These are phyloP conservation scores for Eremophila alpestris DNA, from an alignment of 2,797 vertebrate genomes.

Conservation along the genomic window DNA sequence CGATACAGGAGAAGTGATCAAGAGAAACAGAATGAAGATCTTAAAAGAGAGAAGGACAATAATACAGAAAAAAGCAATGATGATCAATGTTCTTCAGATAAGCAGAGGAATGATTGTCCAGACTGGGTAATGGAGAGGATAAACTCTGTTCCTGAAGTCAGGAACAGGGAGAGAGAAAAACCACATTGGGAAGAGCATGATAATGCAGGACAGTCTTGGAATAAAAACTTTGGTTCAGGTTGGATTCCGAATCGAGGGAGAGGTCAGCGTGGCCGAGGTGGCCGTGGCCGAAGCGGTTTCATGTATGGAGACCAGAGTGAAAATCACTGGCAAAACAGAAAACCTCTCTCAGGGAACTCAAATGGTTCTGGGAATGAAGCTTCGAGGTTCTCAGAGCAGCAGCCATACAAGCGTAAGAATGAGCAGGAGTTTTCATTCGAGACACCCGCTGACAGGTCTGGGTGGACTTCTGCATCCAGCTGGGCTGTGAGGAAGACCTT, in stretches of 20 bases:
- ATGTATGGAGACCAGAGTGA: conserved; percentile 82
- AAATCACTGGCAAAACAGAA: conserved; percentile 87
- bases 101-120: conserved; percentile 83
- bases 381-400: conserved; percentile 87
- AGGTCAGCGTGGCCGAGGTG: conserved; percentile 78
- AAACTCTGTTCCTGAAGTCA: conserved; percentile 76
- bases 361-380: conserved; percentile 86
- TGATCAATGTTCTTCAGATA: conserved; percentile 80
- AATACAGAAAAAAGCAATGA: conserved; percentile 72
- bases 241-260: conserved; percentile 81
- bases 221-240: conserved; percentile 76
- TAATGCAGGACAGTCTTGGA: conserved; percentile 80
- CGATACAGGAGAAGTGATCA: conserved; percentile 80
- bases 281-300: conserved; percentile 76
- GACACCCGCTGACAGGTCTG: conserved; percentile 87
- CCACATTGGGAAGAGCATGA: conserved; percentile 81
- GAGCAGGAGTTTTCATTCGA: conserved; percentile 83
- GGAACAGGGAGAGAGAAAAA: conserved; percentile 76
- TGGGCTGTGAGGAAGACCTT: conserved; percentile 95
- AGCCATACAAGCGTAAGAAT: conserved; percentile 82
- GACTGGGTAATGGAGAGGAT: conserved; percentile 91
- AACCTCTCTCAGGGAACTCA: conserved; percentile 88
- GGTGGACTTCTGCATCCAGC: conserved; percentile 97
- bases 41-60: conserved; percentile 78
- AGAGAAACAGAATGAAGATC: conserved; percentile 77